These are phyloP conservation scores for Drosophila baimaii DNA, from an alignment of 1,140 invertebrate species.

Conservation along the genomic window DNA sequence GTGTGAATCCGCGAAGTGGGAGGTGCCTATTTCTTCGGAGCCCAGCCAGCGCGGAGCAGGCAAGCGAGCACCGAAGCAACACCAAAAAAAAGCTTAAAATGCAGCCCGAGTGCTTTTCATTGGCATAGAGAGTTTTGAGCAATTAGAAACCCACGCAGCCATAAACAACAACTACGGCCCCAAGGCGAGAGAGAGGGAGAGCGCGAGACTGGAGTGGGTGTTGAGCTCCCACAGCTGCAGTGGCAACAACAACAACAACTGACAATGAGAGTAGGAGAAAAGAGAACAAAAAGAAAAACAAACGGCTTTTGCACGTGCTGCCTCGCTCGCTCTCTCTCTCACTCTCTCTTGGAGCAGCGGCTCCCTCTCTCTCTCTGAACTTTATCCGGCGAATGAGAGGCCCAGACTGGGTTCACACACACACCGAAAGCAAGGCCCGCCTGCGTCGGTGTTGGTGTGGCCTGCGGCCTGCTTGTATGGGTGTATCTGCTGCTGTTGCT, in stretches of 20 bases:
- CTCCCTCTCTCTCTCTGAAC: slow-evolving; percentile 29
- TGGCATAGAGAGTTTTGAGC: slow-evolving; percentile 82
- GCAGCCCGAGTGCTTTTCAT: slow-evolving; percentile 79
- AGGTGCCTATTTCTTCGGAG: slow-evolving; percentile 75
- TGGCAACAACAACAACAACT: slow-evolving; percentile 46
- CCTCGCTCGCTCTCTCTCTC: slow-evolving; percentile 36
- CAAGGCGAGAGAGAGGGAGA: slow-evolving; percentile 11
- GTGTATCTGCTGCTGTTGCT: slow-evolving; percentile 17
- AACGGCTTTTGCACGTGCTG: slow-evolving; percentile 71
- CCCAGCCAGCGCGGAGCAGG: slow-evolving; percentile 39
- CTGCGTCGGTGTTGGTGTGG: slow-evolving; percentile 58
- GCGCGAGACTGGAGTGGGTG: slow-evolving; percentile 9
- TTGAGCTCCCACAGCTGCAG: slow-evolving; percentile 46
- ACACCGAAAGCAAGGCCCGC: slow-evolving; percentile 4
- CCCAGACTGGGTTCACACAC: slow-evolving; percentile 51
- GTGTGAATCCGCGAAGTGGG: slow-evolving; percentile 63
- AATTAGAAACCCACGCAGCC: slow-evolving; percentile 83
- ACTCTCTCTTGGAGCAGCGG: slow-evolving; percentile 3
- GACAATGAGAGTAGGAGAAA: slow-evolving; percentile 10
- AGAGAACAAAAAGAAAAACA: slow-evolving; percentile 26
- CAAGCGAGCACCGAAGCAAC: slow-evolving; percentile 30
- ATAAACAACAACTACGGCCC: slow-evolving; percentile 75
- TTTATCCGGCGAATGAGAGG: slow-evolving; percentile 81
- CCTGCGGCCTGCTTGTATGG: slow-evolving; percentile 3
- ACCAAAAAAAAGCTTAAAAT: slow-evolving; percentile 61